A percentile compares a stretch with the other conserved stretches of the same genome.
Conservation (phyloP, 2,797 vertebrate species). For the Syngnathus rostellatus region DNA sequence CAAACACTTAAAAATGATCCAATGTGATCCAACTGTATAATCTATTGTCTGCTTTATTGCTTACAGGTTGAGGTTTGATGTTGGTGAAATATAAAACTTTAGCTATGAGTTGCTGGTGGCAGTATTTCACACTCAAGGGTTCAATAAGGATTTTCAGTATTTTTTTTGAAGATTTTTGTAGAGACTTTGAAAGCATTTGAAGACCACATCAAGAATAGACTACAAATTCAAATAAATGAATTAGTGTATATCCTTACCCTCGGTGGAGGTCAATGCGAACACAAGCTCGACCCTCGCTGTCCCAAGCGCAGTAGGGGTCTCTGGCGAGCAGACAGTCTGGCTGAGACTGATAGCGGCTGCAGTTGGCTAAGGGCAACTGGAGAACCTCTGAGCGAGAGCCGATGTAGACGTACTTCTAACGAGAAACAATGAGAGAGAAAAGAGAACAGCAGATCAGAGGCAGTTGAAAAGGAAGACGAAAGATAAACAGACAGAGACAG, state of each 20-base stretch:
- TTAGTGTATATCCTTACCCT: slow-evolving; percentile 50
- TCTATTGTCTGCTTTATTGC: not conserved
- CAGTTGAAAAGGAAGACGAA: slow-evolving; percentile 25
- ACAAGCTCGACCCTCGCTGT: slow-evolving; percentile 72
- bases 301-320: slow-evolving; percentile 79
- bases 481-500: slow-evolving; percentile 37
- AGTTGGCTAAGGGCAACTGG: slow-evolving; percentile 78
- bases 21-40: not conserved
- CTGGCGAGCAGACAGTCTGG: slow-evolving; percentile 75
- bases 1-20: not conserved
- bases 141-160: not conserved
- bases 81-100: not conserved
- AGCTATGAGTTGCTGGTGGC: not conserved
- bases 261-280: slow-evolving; percentile 75
- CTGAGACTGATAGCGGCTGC: slow-evolving; percentile 76
- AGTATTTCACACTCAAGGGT: no score
- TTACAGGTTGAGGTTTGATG: not conserved
- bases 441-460: slow-evolving; percentile 40
- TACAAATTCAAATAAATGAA: not conserved
- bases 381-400: slow-evolving; percentile 74
- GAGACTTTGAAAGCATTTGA: not conserved
- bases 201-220: not conserved
- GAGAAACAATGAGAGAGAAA: slow-evolving; percentile 9
- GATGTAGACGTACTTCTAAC: slow-evolving; percentile 74
- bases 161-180: not conserved